A percentile compares a stretch with the other conserved stretches of the same genome.
These are phyloP conservation scores for Mizuhopecten yessoensis DNA, from an alignment of 1,140 invertebrate genomes.

Conservation along the genomic window DNA sequence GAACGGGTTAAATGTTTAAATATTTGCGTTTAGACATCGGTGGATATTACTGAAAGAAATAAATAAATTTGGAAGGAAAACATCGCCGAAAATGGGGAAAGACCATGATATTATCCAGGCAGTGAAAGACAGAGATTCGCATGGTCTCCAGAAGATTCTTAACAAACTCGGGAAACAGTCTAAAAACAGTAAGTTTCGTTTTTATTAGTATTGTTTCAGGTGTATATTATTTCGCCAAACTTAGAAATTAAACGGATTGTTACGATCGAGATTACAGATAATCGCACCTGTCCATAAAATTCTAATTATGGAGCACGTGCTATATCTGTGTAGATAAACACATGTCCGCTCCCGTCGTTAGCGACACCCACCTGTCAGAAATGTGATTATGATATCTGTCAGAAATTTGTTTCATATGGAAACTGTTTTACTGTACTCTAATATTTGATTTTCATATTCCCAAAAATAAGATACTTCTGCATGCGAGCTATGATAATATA, in stretches of 20 bases:
- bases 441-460: too few relatives aligned
- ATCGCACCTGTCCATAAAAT: neutral
- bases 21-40: neutral
- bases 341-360: too few relatives aligned
- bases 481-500: too few relatives aligned
- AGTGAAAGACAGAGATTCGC: slow-evolving; percentile 68
- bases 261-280: neutral
- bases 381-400: too few relatives aligned
- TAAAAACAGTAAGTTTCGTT: slow-evolving; percentile 59
- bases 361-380: too few relatives aligned
- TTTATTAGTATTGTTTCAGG: neutral
- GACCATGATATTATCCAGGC: slow-evolving; percentile 71
- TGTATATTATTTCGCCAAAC: neutral
- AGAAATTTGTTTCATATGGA: too few relatives aligned
- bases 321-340: neutral
- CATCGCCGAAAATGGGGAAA: slow-evolving; percentile 65
- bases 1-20: neutral
- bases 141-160: slow-evolving; percentile 64
- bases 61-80: too few relatives aligned
- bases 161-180: slow-evolving; percentile 61
- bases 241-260: neutral
- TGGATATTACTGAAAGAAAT: neutral
- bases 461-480: too few relatives aligned
- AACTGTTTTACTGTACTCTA: too few relatives aligned
- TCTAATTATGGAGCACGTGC: neutral